A percentile compares a stretch with the other conserved stretches of the same genome.
Evolutionary conservation across 2,797 vertebrate species (phyloP).

Genomic region (Scleropages formosus): DNA sequence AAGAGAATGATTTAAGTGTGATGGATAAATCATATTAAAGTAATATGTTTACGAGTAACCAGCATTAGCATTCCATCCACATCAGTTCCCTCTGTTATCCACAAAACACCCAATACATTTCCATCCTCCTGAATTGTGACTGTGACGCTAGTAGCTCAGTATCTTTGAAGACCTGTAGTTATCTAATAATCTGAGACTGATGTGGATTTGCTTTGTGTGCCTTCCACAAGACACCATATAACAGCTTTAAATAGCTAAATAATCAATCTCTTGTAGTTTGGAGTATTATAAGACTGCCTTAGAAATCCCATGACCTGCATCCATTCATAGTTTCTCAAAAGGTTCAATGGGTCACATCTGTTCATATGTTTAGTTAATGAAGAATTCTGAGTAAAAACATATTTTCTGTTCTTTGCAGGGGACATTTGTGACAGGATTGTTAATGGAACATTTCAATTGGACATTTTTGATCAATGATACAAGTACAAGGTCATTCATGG

Average conservation of each 20-base stretch:
- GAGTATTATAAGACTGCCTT: background rate
- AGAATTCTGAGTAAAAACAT: too few relatives aligned
- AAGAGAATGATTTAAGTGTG: too few relatives aligned
- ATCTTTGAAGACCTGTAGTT: slow-evolving; percentile 6
- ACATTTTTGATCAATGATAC: background rate
- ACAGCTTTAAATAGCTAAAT: slow-evolving; percentile 24
- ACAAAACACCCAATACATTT: too few relatives aligned
- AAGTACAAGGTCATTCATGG: background rate
- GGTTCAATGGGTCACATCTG: slow-evolving; percentile 2
- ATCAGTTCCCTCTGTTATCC: too few relatives aligned
- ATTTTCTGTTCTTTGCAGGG: too few relatives aligned
- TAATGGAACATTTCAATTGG: background rate
- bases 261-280: background rate
- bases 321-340: background rate
- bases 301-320: slow-evolving; percentile 14
- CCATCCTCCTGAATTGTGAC: background rate
- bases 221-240: slow-evolving; percentile 1
- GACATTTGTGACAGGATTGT: too few relatives aligned
- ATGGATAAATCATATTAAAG: too few relatives aligned
- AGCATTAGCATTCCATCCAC: too few relatives aligned
- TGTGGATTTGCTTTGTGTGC: background rate
- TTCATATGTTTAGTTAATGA: slow-evolving; percentile 8
- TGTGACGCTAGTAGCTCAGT: background rate
- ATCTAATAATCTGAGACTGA: slow-evolving; percentile 9
- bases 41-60: too few relatives aligned